phyloP scores from a whole-genome alignment of 64 coral and sea anemone genomes.

The Orbicella faveolata region DNA sequence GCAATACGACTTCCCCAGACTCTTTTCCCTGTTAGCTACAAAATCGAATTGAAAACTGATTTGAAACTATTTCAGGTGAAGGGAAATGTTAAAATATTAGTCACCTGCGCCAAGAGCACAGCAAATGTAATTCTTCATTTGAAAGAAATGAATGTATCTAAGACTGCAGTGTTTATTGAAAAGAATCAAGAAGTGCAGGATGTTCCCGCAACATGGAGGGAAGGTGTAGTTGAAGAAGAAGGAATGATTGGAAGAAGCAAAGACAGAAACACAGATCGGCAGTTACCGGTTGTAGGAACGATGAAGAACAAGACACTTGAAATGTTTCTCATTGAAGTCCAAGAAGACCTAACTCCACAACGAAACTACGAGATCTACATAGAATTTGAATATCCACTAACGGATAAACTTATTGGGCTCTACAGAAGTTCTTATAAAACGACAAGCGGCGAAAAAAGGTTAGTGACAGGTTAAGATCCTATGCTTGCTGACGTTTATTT shows the following conservation, averaged over 20 bases:
- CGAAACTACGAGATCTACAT: slow-evolving; percentile 64
- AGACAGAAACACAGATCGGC: neutral
- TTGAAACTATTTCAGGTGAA: slow-evolving; percentile 54
- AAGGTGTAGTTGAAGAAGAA: slow-evolving; percentile 1
- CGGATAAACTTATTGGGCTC: slow-evolving; percentile 66
- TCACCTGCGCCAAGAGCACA: slow-evolving; percentile 65
- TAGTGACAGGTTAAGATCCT: neutral
- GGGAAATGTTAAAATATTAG: slow-evolving; percentile 57
- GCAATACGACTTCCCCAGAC: slow-evolving; percentile 66
- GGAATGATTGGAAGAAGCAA: neutral
- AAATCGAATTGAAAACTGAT: slow-evolving; percentile 52
- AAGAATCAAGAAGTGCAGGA: slow-evolving; percentile 18
- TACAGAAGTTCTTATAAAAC: slow-evolving; percentile 85
- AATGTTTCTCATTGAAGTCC: slow-evolving; percentile 69
- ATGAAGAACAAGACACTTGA: slow-evolving; percentile 59
- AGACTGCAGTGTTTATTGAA: slow-evolving; percentile 24
- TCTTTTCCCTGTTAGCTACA: slow-evolving; percentile 58
- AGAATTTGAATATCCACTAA: slow-evolving; percentile 52
- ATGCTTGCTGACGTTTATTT: neutral
- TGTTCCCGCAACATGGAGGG: neutral
- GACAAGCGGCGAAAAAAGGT: slow-evolving; percentile 64
- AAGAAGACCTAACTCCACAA: slow-evolving; percentile 27
- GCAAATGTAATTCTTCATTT: slow-evolving; percentile 68
- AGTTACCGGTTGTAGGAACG: slow-evolving; percentile 1
- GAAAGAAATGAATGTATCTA: slow-evolving; percentile 56